These are phyloP conservation scores for Paradoxurus hermaphroditus DNA, from an alignment of 2,113 vertebrate genomes.

Conservation along the genomic window DNA sequence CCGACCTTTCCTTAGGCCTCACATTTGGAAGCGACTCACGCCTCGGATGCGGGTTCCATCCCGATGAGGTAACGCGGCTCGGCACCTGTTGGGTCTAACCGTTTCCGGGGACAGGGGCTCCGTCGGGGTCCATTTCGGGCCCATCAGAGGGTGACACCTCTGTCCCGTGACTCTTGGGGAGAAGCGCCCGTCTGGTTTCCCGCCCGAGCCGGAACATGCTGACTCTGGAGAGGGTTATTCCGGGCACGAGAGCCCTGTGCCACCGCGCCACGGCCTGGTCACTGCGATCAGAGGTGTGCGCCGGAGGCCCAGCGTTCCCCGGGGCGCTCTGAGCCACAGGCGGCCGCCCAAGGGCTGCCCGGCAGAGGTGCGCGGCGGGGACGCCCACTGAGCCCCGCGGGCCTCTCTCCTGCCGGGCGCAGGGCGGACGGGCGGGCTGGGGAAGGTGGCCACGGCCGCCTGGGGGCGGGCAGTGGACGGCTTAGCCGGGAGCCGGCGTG, in stretches of 20 bases:
- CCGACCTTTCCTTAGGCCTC: background rate
- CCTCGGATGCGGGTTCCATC: background rate
- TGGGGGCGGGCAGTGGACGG: rapidly evolving
- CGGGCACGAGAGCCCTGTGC: background rate
- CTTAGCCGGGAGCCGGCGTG: rapidly evolving
- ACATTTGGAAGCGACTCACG: rapidly evolving
- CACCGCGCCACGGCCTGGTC: no score
- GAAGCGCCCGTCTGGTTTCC: background rate
- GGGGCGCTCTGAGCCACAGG: background rate
- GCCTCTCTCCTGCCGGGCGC: background rate
- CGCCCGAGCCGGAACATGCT: constrained; percentile 4
- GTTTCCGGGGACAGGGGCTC: background rate
- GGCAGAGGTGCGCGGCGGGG: rapidly evolving
- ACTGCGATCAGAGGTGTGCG: background rate
- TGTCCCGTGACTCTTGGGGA: background rate
- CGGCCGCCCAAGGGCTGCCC: background rate
- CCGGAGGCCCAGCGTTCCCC: background rate
- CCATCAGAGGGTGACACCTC: background rate
- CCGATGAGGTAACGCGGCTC: background rate
- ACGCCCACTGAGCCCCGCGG: rapidly evolving
- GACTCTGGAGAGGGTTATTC: constrained; percentile 33
- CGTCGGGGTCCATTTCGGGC: background rate
- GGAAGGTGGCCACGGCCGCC: rapidly evolving
- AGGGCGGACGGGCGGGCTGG: rapidly evolving
- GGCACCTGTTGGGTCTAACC: background rate